These are phyloP conservation scores for Eumerus sabulonum DNA, from an alignment of 2,888 invertebrate genomes.

Conservation along the genomic window DNA sequence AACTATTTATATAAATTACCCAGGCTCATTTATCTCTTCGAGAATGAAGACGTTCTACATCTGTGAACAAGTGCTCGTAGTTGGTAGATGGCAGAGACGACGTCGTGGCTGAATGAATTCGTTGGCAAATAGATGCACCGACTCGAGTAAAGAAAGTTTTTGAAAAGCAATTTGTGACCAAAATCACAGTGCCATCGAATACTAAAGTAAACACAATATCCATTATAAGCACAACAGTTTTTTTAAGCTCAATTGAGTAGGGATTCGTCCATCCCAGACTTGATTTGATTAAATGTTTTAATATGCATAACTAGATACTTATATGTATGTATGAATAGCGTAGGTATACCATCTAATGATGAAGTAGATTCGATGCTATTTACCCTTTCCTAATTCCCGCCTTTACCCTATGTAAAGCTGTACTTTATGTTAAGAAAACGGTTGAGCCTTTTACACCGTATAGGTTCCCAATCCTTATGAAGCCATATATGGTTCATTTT, in stretches of 20 bases:
- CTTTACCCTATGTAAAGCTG: slow-evolving; percentile 18
- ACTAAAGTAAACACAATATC: not conserved
- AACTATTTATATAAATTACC: slow-evolving; percentile 30
- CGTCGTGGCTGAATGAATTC: no score
- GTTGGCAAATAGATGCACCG: no score
- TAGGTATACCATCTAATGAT: no score
- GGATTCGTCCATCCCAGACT: no score
- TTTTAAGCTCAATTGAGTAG: no score
- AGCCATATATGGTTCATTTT: slow-evolving; percentile 49
- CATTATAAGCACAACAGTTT: not conserved
- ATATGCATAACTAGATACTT: no score
- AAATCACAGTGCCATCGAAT: not conserved
- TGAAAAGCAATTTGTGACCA: not conserved
- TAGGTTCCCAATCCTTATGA: slow-evolving; percentile 23
- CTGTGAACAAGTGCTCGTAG: slow-evolving; percentile 11
- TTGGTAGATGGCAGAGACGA: not conserved
- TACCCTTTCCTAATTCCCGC: not conserved
- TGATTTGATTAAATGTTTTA: no score
- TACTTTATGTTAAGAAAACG: slow-evolving; percentile 8
- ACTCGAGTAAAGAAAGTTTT: not conserved
- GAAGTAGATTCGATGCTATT: no score
- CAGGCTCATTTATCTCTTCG: slow-evolving; percentile 51
- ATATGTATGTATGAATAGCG: no score
- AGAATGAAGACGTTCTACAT: slow-evolving; percentile 27
- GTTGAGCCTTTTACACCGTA: no score